These are phyloP conservation scores for Iphiclides podalirius DNA, from an alignment of 2,888 invertebrate genomes.

Conservation along the genomic window DNA sequence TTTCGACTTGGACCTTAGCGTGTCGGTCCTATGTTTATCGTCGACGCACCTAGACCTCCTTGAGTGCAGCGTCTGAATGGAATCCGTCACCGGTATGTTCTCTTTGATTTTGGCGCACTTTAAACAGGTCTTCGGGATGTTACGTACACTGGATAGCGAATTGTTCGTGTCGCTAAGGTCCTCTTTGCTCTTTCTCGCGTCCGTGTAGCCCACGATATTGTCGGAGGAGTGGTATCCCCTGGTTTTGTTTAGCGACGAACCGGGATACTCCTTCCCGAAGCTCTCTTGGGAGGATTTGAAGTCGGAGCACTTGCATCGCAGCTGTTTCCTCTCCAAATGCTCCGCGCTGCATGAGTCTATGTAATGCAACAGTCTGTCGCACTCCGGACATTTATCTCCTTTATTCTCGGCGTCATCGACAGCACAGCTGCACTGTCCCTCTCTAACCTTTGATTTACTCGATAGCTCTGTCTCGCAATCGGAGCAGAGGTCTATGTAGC, in stretches of 20 bases:
- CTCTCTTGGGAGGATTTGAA: conserved; percentile 74
- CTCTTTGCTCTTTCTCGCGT: conserved; percentile 57
- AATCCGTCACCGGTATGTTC: conserved; percentile 66
- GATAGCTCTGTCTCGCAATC: conserved; percentile 64
- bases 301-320: conserved; percentile 63
- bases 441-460: conserved; percentile 47
- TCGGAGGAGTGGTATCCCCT: conserved; percentile 72
- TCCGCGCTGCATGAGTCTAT: conserved; percentile 67
- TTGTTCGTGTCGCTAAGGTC: conserved; percentile 57
- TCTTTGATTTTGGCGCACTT: conserved; percentile 76
- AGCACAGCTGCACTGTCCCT: conserved; percentile 55
- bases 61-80: conserved; percentile 44
- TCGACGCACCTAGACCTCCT: conserved; percentile 64
- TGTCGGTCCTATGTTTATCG: conserved; percentile 62
- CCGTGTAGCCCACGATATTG: conserved; percentile 65
- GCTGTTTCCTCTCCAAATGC: conserved; percentile 57
- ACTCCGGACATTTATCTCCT: conserved; percentile 66
- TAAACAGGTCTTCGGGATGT: conserved; percentile 66
- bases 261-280: conserved; percentile 58
- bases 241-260: conserved; percentile 59
- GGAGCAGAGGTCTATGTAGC: conserved; percentile 67
- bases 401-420: conserved; percentile 39
- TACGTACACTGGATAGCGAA: conserved; percentile 53
- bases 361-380: conserved; percentile 63
- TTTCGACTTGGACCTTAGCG: conserved; percentile 71